Evolutionary conservation across 2,888 invertebrate species (phyloP).

Genomic region (Platypus cylindrus): DNA sequence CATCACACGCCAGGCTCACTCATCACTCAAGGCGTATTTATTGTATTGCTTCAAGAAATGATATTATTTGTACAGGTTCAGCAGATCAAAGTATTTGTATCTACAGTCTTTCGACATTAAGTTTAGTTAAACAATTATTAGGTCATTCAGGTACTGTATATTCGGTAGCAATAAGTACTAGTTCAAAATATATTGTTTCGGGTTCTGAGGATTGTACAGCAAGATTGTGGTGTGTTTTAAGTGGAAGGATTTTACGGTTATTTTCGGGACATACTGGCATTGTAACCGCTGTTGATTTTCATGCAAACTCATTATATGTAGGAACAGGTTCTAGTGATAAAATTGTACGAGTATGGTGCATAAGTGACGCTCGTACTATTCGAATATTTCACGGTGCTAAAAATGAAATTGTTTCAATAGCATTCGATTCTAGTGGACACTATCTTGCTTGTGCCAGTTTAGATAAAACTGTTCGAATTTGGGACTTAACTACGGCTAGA

Average conservation of each 20-base stretch:
- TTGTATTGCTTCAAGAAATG: conserved; percentile 23
- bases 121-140: conserved; percentile 33
- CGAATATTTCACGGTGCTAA: conserved; percentile 70
- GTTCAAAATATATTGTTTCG: conserved; percentile 59
- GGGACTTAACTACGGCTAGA: conserved; percentile 57
- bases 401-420: conserved; percentile 59
- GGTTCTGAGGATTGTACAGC: conserved; percentile 73
- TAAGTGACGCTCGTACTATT: conserved; percentile 68
- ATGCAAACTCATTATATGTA: conserved; percentile 81
- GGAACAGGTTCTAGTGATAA: conserved; percentile 87
- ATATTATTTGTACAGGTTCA: conserved; percentile 27
- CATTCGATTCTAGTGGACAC: conserved; percentile 77
- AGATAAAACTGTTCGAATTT: conserved; percentile 56
- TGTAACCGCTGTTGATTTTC: conserved; percentile 81
- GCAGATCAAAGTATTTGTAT: conserved; percentile 29
- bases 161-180: conserved; percentile 64
- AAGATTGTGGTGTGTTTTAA: conserved; percentile 69
- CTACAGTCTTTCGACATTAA: conserved; percentile 25
- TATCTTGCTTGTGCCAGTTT: conserved; percentile 76
- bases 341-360: conserved; percentile 76
- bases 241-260: conserved; percentile 68
- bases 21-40: conserved; percentile 28
- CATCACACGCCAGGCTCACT: conserved; percentile 23
- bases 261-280: conserved; percentile 82
- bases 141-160: conserved; percentile 87